Evolutionary conservation across 2,113 vertebrate species (phyloP), one percentile per base, ranked within the genome.

Genomic region (Ophiodon elongatus): DNA sequence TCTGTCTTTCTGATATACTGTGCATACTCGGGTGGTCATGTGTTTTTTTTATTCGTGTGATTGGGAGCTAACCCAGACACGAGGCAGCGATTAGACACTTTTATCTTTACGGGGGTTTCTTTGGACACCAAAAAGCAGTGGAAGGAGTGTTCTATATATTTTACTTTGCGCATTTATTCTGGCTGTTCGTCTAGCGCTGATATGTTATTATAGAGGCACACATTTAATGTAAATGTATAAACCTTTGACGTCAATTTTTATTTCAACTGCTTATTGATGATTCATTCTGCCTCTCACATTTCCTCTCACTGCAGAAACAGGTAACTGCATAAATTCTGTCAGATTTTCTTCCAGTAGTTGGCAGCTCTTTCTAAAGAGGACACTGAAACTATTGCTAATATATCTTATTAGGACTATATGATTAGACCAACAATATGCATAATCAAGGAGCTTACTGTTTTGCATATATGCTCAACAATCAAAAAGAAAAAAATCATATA

Each of bases 181-280:
- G 11, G n/a, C 37, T 77, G 70, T 37, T 82, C 52, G 14, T 77
- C 35, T 57, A 19, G 27, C 39, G 70, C 47, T 73, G 59, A 35
- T 71, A 15, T 69, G 50, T 73, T 35, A 68, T 77, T 27, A 57
- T 14, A 65, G 47, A 62, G 0, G 43, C 8, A n/a, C 7, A 17
- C 21, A n/a, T 85, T 73, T 21, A 35, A 79, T 73, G 25, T 45
- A 62, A 66, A 75, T 71, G n/a, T 62, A 4, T 54, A 35, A 72
- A 31, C 23, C 31, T 57, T n/a, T 29, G 21, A 73, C 19, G 1
- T 47, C 0, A n/a, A n/a, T 39, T 54, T 59, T 56, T n/a, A 14
- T 17, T 64, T 50, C 37, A 39, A 62, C 47, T 19, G 37, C 25
- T 25, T 39, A 73, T 35, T 70, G 41, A 52, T 73, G 57, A 82